Percentiles rank a stretch among this genome's conserved stretches.
These are phyloP conservation scores for Sepioteuthis lessoniana DNA, from an alignment of 2,888 invertebrate genomes.

Conservation along the genomic window DNA sequence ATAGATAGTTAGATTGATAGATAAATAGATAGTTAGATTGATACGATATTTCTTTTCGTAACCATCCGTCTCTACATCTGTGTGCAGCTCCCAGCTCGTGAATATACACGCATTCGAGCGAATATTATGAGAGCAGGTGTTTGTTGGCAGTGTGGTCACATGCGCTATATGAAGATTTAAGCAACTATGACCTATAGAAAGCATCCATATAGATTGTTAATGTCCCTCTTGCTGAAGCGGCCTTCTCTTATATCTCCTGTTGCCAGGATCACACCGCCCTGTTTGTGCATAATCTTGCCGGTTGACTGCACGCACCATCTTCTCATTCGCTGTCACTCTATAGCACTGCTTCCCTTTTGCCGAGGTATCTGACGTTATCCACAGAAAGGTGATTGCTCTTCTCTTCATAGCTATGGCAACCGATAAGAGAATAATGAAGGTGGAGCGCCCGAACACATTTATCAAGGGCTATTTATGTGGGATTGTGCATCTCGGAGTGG, in stretches of 20 bases:
- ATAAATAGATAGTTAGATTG: not conserved
- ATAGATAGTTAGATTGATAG: not conserved
- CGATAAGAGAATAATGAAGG: not conserved
- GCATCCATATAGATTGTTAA: not conserved
- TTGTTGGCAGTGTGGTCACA: not conserved
- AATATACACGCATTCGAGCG: not conserved
- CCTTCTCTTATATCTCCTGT: not conserved
- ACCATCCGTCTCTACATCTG: too few relatives aligned
- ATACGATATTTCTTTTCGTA: not conserved
- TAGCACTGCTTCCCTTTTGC: not conserved
- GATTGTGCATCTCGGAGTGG: not conserved
- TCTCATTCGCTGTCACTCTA: not conserved
- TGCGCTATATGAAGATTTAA: not conserved
- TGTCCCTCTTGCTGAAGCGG: not conserved
- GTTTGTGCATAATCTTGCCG: not conserved
- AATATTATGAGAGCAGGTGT: not conserved
- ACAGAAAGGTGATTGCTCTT: not conserved
- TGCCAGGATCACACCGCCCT: not conserved
- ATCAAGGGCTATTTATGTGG: slow-evolving; percentile 6
- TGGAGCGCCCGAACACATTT: not conserved
- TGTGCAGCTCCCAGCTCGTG: not conserved
- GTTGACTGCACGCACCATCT: not conserved
- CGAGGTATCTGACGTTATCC: not conserved
- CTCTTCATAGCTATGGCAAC: not conserved
- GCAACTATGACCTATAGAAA: not conserved